Conservation (phyloP, 2,888 invertebrate genomes). For the Hecatera dysodea region DNA sequence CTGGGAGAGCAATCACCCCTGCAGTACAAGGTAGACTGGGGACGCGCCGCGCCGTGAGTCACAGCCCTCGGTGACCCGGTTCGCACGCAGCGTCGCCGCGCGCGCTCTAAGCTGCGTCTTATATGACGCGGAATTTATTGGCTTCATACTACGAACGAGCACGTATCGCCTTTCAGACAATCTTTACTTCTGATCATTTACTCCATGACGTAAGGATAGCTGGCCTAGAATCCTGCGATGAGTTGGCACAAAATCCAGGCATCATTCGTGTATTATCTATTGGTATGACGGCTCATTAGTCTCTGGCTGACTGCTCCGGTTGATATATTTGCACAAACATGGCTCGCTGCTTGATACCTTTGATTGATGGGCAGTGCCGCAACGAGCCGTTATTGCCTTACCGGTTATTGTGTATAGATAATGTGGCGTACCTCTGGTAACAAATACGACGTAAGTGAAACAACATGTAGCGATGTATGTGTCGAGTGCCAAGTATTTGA, state of each 20-base stretch:
- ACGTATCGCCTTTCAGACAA: conserved; percentile 38
- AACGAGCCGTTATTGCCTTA: conserved; percentile 48
- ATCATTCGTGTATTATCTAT: conserved; percentile 61
- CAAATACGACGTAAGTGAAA: conserved; percentile 23
- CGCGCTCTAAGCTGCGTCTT: conserved; percentile 65
- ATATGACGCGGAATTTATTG: conserved; percentile 74
- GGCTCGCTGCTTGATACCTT: conserved; percentile 57
- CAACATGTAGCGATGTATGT: conserved; percentile 15
- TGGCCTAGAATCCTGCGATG: conserved; percentile 43
- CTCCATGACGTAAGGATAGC: conserved; percentile 31
- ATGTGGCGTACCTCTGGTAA: conserved; percentile 6
- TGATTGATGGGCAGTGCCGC: conserved; percentile 60
- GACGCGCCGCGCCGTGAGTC: conserved; percentile 70
- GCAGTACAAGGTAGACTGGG: conserved; percentile 62
- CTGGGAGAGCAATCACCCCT: conserved; percentile 68
- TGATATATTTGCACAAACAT: conserved; percentile 62
- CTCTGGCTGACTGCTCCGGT: conserved; percentile 56
- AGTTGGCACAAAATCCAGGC: conserved; percentile 53
- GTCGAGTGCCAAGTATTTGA: conserved; percentile 39
- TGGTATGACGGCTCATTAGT: conserved; percentile 64
- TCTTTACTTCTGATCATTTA: conserved; percentile 18
- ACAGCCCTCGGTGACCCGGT: conserved; percentile 81
- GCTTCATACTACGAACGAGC: conserved; percentile 33
- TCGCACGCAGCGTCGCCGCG: conserved; percentile 76
- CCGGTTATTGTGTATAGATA: conserved; percentile 28